These are phyloP conservation scores for Eupithecia dodoneata DNA, from an alignment of 2,888 invertebrate genomes.

Conservation along the genomic window DNA sequence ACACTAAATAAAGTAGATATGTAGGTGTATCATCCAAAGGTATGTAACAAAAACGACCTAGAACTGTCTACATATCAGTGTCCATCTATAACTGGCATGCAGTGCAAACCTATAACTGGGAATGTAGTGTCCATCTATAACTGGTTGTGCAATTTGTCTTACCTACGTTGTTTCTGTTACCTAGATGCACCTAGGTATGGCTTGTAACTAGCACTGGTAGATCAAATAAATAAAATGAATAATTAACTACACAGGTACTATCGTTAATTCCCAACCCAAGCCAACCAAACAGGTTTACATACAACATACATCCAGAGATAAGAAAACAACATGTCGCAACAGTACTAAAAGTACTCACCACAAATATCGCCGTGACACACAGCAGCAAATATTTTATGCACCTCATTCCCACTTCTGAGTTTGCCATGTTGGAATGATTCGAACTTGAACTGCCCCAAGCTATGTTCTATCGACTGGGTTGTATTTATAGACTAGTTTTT, in stretches of 20 bases:
- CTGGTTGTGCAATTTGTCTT: not conserved
- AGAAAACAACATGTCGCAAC: slow-evolving; percentile 45
- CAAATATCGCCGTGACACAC: slow-evolving; percentile 90
- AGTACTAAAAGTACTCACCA: slow-evolving; percentile 83
- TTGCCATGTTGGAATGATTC: slow-evolving; percentile 61
- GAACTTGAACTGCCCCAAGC: slow-evolving; percentile 1
- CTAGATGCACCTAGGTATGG: too few species aligned
- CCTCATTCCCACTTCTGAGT: slow-evolving; percentile 87
- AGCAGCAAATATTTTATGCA: slow-evolving; percentile 91
- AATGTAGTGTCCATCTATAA: not conserved
- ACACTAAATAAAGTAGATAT: not conserved
- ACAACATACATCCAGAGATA: slow-evolving; percentile 23
- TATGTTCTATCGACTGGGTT: slow-evolving; percentile 24
- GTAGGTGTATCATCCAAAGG: not conserved
- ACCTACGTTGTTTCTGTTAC: not conserved
- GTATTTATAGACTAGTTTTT: slow-evolving; percentile 8
- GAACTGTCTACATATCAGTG: not conserved
- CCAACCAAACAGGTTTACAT: not conserved
- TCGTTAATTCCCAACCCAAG: not conserved
- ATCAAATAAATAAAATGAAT: not conserved
- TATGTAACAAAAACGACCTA: not conserved
- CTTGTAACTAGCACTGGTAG: not conserved
- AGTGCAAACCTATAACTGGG: not conserved
- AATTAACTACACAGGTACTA: not conserved
- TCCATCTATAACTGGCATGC: not conserved